A percentile compares a stretch with the other conserved stretches of the same genome.
phyloP scores from a whole-genome alignment of 2,888 invertebrate genomes.

The Periphyllus acericola region DNA sequence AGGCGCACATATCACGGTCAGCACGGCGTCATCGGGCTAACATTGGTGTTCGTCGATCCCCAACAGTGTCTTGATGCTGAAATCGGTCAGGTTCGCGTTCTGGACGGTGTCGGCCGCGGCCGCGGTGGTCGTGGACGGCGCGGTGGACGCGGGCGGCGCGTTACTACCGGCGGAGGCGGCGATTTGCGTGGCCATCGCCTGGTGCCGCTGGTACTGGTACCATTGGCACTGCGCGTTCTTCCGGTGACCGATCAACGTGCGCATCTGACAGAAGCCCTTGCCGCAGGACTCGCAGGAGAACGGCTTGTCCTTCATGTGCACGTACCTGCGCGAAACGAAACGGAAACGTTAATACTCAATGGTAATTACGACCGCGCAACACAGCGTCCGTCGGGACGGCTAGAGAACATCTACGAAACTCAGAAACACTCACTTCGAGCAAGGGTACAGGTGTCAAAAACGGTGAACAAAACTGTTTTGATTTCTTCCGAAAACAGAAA shows the following conservation, averaged over 20 bases:
- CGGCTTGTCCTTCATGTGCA: conserved; percentile 98
- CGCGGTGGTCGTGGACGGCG: not conserved
- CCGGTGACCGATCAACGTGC: conserved; percentile 95
- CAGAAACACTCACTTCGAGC: too few species aligned
- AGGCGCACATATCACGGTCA: not conserved
- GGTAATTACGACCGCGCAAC: too few species aligned
- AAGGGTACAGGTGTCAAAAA: too few species aligned
- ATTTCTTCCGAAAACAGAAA: too few species aligned
- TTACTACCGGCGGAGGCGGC: not conserved
- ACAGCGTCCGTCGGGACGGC: not conserved
- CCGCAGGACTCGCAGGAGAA: conserved; percentile 97
- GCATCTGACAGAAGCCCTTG: conserved; percentile 97
- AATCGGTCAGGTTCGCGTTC: conserved; percentile 42
- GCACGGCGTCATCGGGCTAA: not conserved
- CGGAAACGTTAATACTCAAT: not conserved
- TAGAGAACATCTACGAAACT: too few species aligned
- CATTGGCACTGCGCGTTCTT: conserved; percentile 66
- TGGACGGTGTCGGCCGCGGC: not conserved
- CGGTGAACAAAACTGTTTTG: too few species aligned
- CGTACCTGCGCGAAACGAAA: conserved; percentile 77
- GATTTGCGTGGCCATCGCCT: conserved; percentile 32
- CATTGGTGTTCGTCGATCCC: conserved; percentile 34
- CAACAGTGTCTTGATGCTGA: conserved; percentile 49
- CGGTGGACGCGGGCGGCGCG: not conserved
- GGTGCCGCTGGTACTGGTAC: conserved; percentile 56